Conservation (phyloP, 2,888 invertebrate genomes). For the Sipha maydis region DNA sequence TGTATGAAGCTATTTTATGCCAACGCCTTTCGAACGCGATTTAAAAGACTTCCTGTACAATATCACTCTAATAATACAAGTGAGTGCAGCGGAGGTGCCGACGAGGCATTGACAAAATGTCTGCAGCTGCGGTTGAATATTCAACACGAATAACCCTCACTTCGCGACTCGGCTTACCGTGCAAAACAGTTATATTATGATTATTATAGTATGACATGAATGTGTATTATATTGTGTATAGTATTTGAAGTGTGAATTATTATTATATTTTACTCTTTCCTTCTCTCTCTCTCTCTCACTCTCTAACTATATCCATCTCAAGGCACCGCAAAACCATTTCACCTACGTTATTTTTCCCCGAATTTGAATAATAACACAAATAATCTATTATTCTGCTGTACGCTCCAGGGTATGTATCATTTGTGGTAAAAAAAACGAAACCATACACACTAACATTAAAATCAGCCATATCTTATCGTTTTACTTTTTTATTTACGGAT, state of each 20-base stretch:
- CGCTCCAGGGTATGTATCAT: too few species aligned
- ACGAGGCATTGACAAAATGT: too few species aligned
- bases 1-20: too few species aligned
- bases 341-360: not conserved
- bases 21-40: too few species aligned
- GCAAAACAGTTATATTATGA: not conserved
- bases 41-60: too few species aligned
- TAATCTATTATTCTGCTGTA: not conserved
- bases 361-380: not conserved
- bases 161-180: too few species aligned
- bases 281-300: too few species aligned
- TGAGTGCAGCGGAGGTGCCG: too few species aligned
- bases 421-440: not conserved
- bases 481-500: not conserved
- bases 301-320: not conserved
- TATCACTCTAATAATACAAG: too few species aligned
- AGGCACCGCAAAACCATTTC: not conserved
- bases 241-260: not conserved
- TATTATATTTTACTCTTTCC: not conserved
- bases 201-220: not conserved
- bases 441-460: not conserved
- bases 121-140: not conserved
- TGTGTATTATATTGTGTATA: not conserved
- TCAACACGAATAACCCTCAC: not conserved
- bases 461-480: not conserved